These are phyloP conservation scores for Cantharis rustica DNA, from an alignment of 2,888 invertebrate species.

Conservation along the genomic window DNA sequence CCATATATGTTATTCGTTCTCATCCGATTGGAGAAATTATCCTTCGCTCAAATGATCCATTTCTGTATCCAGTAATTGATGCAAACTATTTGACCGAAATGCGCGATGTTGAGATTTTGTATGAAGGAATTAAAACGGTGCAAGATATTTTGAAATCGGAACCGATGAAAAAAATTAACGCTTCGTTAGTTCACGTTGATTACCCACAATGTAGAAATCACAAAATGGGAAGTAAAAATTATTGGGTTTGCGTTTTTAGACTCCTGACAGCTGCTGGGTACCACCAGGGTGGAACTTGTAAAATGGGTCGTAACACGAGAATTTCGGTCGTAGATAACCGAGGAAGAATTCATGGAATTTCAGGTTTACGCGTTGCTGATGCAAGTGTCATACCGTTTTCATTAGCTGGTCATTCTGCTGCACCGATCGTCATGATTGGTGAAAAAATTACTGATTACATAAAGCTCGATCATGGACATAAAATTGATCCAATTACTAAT, in stretches of 20 bases:
- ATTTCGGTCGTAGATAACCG: conserved; percentile 25
- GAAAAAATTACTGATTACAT: conserved; percentile 64
- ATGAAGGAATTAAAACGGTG: conserved; percentile 59
- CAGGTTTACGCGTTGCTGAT: conserved; percentile 70
- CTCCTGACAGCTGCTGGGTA: conserved; percentile 21
- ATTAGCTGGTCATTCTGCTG: conserved; percentile 70
- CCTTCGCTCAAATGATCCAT: conserved; percentile 39
- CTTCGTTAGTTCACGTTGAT: background rate
- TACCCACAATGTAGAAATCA: conserved; percentile 42
- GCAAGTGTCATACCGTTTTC: conserved; percentile 71
- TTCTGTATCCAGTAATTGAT: conserved; percentile 43
- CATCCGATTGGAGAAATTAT: conserved; percentile 41
- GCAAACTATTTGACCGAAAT: conserved; percentile 38
- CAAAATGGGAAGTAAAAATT: conserved; percentile 23
- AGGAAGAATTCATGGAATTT: conserved; percentile 66
- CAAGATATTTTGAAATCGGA: conserved; percentile 48
- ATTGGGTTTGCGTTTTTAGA: conserved; percentile 36
- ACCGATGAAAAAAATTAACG: conserved; percentile 9
- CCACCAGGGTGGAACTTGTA: conserved; percentile 35
- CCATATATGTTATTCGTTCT: conserved; percentile 38
- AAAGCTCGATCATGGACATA: background rate
- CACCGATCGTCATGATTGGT: conserved; percentile 69
- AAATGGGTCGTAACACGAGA: conserved; percentile 29
- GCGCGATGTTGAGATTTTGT: conserved; percentile 65
- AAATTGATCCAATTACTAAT: background rate